Percentiles rank a stretch among this genome's conserved stretches.
Conservation (phyloP, 92 coral and sea anemone species). For the Zoanthus sansibaricus region DNA sequence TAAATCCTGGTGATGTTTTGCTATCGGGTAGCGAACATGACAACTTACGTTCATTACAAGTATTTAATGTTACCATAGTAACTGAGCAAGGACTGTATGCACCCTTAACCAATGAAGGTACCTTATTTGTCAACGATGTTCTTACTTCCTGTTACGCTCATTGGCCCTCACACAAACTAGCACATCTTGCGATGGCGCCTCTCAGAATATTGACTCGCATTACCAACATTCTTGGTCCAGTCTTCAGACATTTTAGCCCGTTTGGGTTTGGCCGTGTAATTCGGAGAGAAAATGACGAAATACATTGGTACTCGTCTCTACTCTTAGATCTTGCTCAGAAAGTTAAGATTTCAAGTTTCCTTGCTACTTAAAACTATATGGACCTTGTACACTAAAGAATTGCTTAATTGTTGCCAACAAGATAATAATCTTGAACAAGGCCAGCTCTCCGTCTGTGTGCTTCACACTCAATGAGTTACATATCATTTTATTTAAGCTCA, state of each 20-base stretch:
- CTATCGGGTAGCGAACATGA: background rate
- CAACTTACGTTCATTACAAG: background rate
- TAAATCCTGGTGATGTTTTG: constrained; percentile 18
- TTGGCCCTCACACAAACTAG: constrained; percentile 39
- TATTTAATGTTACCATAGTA: constrained; percentile 10
- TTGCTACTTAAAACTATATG: background rate
- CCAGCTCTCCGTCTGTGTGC: too few relatives aligned
- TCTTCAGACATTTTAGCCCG: constrained; percentile 15
- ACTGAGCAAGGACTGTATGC: constrained; percentile 34
- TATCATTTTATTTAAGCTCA: too few relatives aligned
- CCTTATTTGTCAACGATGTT: constrained; percentile 27
- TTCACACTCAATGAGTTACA: too few relatives aligned
- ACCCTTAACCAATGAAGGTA: constrained; percentile 45
- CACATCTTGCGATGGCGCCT: constrained; percentile 40
- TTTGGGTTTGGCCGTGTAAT: background rate
- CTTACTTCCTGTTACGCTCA: constrained; percentile 43
- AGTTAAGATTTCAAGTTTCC: constrained; percentile 11
- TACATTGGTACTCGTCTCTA: constrained; percentile 27
- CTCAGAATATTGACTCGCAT: constrained; percentile 1
- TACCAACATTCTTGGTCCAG: constrained; percentile 24
- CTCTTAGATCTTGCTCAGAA: background rate
- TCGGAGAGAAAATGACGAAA: background rate
- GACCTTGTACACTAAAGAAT: background rate
- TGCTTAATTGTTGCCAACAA: too few relatives aligned
- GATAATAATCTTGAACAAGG: too few relatives aligned